A percentile compares a stretch with the other conserved stretches of the same genome.
Evolutionary conservation across 2,888 invertebrate species (phyloP).

Genomic region (Apamea monoglypha): DNA sequence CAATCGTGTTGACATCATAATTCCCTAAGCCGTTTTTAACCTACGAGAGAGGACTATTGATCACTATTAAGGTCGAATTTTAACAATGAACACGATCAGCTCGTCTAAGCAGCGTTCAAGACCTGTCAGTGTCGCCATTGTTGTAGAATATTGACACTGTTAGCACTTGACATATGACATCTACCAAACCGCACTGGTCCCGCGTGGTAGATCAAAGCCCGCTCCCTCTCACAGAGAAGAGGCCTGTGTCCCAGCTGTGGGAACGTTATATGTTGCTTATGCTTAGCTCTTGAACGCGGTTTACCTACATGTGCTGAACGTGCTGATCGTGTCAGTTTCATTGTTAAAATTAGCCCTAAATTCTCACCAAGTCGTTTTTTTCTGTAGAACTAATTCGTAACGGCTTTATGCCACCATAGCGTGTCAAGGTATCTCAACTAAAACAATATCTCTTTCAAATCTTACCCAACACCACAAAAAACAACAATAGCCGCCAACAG

Average conservation of each 20-base stretch:
- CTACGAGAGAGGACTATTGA: not conserved
- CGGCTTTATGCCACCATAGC: not conserved
- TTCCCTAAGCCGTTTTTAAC: not conserved
- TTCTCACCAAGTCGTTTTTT: not conserved
- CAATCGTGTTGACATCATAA: conserved; percentile 2
- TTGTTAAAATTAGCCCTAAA: not conserved
- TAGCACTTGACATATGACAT: too few relatives aligned
- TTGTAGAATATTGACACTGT: not conserved
- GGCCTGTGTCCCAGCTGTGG: not conserved
- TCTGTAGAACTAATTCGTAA: not conserved
- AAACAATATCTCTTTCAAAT: conserved; percentile 13
- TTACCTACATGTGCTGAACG: not conserved
- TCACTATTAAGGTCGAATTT: not conserved
- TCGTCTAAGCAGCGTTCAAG: not conserved
- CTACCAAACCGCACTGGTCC: too few relatives aligned
- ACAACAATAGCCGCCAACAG: conserved; percentile 58
- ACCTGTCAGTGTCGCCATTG: not conserved
- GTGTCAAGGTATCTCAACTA: conserved; percentile 10
- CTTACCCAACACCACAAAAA: conserved; percentile 50
- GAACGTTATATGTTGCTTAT: not conserved
- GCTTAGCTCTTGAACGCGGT: not conserved
- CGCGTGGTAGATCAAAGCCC: too few relatives aligned
- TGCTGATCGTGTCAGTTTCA: too few relatives aligned
- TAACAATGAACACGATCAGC: not conserved
- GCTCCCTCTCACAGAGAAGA: not conserved